A percentile compares a stretch with the other conserved stretches of the same genome.
Evolutionary conservation across 1,140 invertebrate species (phyloP).

Genomic region (Nasonia giraulti): DNA sequence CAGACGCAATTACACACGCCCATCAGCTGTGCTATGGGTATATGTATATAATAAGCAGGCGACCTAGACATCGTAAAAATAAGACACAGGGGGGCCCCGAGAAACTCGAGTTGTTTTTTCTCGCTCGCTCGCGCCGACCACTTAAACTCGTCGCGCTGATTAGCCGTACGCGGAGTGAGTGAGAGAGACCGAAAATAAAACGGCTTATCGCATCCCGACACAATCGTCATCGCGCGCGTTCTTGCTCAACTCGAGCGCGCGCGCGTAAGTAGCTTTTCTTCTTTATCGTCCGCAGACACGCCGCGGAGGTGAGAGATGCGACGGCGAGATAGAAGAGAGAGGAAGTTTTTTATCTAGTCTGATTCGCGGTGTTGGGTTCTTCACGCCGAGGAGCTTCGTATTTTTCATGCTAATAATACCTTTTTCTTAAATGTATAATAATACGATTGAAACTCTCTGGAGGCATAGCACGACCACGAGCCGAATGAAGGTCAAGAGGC

Average conservation of each 20-base stretch:
- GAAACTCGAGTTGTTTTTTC: neutral
- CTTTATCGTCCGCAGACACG: neutral
- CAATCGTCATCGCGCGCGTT: neutral
- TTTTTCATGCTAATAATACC: too few relatives aligned
- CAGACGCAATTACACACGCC: neutral
- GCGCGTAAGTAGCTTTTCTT: neutral
- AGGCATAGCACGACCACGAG: too few relatives aligned
- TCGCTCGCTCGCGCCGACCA: neutral
- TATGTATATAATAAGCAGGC: neutral
- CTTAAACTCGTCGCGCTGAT: neutral
- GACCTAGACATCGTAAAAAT: neutral
- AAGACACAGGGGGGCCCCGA: neutral
- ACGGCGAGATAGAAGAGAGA: neutral
- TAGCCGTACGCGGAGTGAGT: neutral
- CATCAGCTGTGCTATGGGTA: too few relatives aligned
- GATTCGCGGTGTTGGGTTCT: too few relatives aligned
- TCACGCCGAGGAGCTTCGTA: too few relatives aligned
- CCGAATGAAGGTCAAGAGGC: too few relatives aligned
- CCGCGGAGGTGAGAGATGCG: neutral
- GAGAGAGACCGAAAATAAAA: conserved; percentile 4
- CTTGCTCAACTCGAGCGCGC: neutral
- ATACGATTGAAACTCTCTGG: too few relatives aligned
- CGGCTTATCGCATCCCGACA: neutral
- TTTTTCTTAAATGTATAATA: too few relatives aligned
- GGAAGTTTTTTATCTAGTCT: neutral